phyloP scores from a whole-genome alignment of 2,888 invertebrate species.

The Steinernema scapterisci region DNA sequence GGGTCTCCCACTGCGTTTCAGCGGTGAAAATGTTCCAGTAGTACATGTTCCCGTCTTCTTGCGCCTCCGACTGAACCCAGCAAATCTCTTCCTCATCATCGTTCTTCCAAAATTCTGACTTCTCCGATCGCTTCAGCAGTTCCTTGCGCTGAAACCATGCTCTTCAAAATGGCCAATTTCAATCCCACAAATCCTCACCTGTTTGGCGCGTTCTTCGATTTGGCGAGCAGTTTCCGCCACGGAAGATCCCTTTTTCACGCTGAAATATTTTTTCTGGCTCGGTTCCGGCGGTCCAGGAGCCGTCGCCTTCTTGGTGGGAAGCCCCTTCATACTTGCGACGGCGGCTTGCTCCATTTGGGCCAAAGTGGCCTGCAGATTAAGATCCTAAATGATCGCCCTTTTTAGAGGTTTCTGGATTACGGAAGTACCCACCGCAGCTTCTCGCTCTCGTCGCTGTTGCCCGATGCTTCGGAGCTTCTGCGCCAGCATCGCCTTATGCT shows the following conservation, averaged over 20 bases:
- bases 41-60: conserved; percentile 49
- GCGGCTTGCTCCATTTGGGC: conserved; percentile 61
- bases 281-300: not conserved
- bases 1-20: conserved; percentile 50
- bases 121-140: conserved; percentile 38
- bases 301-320: conserved; percentile 8
- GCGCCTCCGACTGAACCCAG: conserved; percentile 55
- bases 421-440: conserved; percentile 41
- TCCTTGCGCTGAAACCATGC: conserved; percentile 40
- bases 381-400: conserved; percentile 38
- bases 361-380: conserved; percentile 53
- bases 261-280: not conserved
- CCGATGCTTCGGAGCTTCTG: conserved; percentile 49
- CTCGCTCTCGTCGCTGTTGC: conserved; percentile 43
- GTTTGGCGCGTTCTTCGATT: not conserved
- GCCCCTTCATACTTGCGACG: conserved; percentile 48
- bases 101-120: conserved; percentile 44
- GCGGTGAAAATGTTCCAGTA: conserved; percentile 57
- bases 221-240: not conserved
- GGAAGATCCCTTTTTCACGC: not conserved
- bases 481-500: conserved; percentile 57
- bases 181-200: not conserved
- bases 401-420: not conserved
- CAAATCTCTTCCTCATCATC: conserved; percentile 40
- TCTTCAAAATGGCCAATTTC: not conserved